These are phyloP conservation scores for Philaethria dido DNA, from an alignment of 2,888 invertebrate species.

Conservation along the genomic window DNA sequence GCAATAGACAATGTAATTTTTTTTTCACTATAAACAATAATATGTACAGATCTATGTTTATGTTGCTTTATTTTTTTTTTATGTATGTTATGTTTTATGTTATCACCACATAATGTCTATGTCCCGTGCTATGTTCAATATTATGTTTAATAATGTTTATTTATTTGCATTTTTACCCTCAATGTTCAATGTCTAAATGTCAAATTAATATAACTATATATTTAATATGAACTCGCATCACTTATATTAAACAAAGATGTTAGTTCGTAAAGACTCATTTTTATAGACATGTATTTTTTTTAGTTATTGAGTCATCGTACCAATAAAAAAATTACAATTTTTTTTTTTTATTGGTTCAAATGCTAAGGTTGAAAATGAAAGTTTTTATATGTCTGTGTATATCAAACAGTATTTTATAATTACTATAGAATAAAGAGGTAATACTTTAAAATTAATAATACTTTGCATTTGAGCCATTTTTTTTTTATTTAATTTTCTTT, in stretches of 20 bases:
- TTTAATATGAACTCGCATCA: slow-evolving; percentile 54
- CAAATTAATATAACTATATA: slow-evolving; percentile 19
- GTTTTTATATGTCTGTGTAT: neutral
- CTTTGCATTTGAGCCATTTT: slow-evolving; percentile 14
- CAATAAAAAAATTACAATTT: slow-evolving; percentile 9
- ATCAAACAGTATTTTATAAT: neutral
- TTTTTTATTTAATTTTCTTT: neutral
- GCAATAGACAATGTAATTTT: no score
- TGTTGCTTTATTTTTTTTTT: slow-evolving; percentile 29
- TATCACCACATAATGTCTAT: slow-evolving; percentile 14
- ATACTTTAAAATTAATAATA: neutral
- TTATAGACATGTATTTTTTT: neutral
- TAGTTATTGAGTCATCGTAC: slow-evolving; percentile 19
- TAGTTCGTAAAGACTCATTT: slow-evolving; percentile 9
- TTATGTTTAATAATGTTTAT: neutral
- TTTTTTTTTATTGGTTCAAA: slow-evolving; percentile 10
- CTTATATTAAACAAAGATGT: slow-evolving; percentile 72
- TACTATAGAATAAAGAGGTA: neutral
- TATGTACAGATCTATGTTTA: slow-evolving; percentile 38
- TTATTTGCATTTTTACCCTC: slow-evolving; percentile 3
- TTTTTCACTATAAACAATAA: neutral
- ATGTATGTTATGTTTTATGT: slow-evolving; percentile 22
- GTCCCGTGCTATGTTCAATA: slow-evolving; percentile 17
- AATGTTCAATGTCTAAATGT: slow-evolving; percentile 21
- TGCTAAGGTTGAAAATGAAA: neutral